Percentiles rank a stretch among this genome's conserved stretches.
Conservation (phyloP, 2,113 vertebrate genomes). For the Oceanites oceanicus region DNA sequence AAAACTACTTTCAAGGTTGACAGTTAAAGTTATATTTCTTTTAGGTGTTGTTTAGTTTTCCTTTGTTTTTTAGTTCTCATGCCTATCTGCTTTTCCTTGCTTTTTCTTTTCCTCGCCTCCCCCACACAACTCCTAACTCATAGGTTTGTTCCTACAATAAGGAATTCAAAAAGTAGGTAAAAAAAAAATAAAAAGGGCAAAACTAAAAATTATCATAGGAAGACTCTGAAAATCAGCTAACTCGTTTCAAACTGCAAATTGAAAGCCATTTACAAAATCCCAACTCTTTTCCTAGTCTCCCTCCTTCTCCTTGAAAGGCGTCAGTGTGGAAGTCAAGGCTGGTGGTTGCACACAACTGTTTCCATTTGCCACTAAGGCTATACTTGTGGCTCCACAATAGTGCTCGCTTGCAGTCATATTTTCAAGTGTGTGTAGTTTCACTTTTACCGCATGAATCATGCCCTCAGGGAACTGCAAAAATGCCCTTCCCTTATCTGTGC, state of each 20-base stretch:
- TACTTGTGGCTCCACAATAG: not conserved
- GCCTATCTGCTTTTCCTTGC: not conserved
- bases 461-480: not conserved
- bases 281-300: not conserved
- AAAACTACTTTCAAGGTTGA: not conserved
- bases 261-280: not conserved
- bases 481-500: accelerated
- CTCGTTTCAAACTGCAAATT: not conserved
- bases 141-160: not conserved
- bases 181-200: not conserved
- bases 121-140: not conserved
- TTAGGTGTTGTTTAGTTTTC: not conserved
- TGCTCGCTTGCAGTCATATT: not conserved
- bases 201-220: not conserved
- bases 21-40: not conserved
- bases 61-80: not conserved
- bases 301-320: accelerated
- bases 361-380: not conserved
- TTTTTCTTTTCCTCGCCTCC: not conserved
- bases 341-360: not conserved
- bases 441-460: not conserved
- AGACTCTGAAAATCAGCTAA: not conserved
- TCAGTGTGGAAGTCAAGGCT: not conserved
- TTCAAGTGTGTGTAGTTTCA: not conserved
- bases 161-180: not conserved